Conservation (phyloP, 2,888 invertebrate species). For the Lasioglossum vierecki region DNA sequence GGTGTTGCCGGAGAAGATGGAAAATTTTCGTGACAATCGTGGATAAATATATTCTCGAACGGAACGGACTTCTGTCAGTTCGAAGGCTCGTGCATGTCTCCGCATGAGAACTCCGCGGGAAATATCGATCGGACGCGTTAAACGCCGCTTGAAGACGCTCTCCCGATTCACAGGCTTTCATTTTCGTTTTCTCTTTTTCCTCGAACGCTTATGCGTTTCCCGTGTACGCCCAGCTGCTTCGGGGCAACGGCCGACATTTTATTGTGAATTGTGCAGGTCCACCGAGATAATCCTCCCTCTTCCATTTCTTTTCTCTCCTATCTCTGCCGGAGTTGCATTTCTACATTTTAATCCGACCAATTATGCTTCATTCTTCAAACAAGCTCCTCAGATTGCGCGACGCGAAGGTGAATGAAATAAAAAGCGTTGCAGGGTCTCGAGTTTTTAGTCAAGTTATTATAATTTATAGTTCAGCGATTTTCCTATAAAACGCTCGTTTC, state of each 20-base stretch:
- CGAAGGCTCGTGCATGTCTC: not conserved
- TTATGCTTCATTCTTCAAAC: not conserved
- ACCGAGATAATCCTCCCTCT: not conserved
- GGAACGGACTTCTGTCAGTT: not conserved
- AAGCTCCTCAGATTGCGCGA: not conserved
- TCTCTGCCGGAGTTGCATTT: not conserved
- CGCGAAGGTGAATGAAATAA: not conserved
- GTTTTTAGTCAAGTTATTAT: not conserved
- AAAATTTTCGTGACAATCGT: not conserved
- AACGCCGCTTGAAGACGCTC: not conserved
- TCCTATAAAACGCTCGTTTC: not conserved
- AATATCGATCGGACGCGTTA: slow-evolving; percentile 3
- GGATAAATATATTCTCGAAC: not conserved
- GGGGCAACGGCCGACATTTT: not conserved
- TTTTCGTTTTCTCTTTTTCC: not conserved
- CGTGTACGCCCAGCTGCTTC: not conserved
- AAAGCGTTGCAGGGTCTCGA: not conserved
- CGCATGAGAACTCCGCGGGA: not conserved
- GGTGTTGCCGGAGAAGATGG: not conserved
- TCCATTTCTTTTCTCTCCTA: not conserved
- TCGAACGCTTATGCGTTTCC: not conserved
- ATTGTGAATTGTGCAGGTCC: not conserved
- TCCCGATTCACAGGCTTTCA: not conserved
- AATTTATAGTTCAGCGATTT: not conserved
- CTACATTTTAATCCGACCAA: not conserved